phyloP scores from a whole-genome alignment of 92 coral and sea anemone genomes.

The Metridium senile region DNA sequence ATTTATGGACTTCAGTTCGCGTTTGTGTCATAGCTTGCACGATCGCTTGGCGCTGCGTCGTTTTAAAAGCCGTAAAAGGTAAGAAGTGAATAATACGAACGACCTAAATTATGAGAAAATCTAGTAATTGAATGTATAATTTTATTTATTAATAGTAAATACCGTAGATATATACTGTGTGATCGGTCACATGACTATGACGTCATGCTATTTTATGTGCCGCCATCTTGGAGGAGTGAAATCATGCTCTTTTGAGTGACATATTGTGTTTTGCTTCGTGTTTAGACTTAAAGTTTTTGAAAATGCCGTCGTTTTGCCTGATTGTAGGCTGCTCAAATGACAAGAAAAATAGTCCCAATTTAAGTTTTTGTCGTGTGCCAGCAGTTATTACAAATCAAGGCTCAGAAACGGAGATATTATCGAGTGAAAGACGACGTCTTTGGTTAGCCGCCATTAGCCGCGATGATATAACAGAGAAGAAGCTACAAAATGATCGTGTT shows the following conservation, averaged over 20 bases:
- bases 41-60: too few relatives aligned
- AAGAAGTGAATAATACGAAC: too few relatives aligned
- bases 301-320: slow-evolving; percentile 3
- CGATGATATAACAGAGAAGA: slow-evolving; percentile 40
- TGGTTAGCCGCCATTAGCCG: slow-evolving; percentile 43
- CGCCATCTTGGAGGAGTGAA: slow-evolving; percentile 49
- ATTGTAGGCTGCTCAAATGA: slow-evolving; percentile 6
- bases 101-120: too few relatives aligned
- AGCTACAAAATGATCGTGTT: slow-evolving; percentile 16
- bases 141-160: too few relatives aligned
- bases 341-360: slow-evolving; percentile 16
- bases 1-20: too few relatives aligned
- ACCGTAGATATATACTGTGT: slow-evolving; percentile 35
- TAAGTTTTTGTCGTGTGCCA: slow-evolving; percentile 57
- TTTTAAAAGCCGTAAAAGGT: too few relatives aligned
- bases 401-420: slow-evolving; percentile 49
- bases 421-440: slow-evolving; percentile 43
- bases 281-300: background rate
- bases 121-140: too few relatives aligned
- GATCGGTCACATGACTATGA: slow-evolving; percentile 24
- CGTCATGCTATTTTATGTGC: slow-evolving; percentile 35
- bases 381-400: slow-evolving; percentile 64
- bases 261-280: slow-evolving; percentile 11
- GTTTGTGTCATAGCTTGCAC: too few relatives aligned
- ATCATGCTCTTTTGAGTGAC: background rate